These are phyloP conservation scores for Drosophila neoperkinsi DNA, from an alignment of 2,888 invertebrate species.

Conservation along the genomic window DNA sequence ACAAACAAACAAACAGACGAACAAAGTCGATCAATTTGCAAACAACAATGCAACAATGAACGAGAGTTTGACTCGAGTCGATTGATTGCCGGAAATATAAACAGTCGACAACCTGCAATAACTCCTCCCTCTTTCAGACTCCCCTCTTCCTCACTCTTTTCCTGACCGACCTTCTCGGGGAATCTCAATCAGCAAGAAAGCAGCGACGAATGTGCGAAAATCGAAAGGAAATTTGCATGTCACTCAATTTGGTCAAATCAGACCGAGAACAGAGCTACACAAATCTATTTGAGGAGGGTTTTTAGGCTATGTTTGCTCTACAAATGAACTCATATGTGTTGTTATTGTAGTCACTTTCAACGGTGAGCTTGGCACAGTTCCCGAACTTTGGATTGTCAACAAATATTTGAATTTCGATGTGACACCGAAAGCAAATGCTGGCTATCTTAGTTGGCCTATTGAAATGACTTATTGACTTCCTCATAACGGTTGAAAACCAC, in stretches of 20 bases:
- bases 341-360: constrained; percentile 46
- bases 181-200: constrained; percentile 53
- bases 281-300: constrained; percentile 49
- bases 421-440: constrained; percentile 48
- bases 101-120: constrained; percentile 56
- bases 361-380: constrained; percentile 57
- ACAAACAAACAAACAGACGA: constrained; percentile 38
- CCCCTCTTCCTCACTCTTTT: neutral
- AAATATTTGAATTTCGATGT: constrained; percentile 68
- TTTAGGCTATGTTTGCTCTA: constrained; percentile 63
- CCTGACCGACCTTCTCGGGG: constrained; percentile 52
- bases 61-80: constrained; percentile 62
- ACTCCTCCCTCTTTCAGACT: constrained; percentile 41
- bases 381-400: constrained; percentile 55
- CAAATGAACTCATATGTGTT: constrained; percentile 52
- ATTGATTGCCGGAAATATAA: constrained; percentile 79
- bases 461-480: constrained; percentile 56
- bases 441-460: constrained; percentile 32
- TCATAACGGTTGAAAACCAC: constrained; percentile 43
- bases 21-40: constrained; percentile 62
- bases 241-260: constrained; percentile 67
- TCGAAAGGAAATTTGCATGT: constrained; percentile 79
- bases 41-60: constrained; percentile 58
- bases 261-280: constrained; percentile 50
- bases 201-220: constrained; percentile 69